Evolutionary conservation across 1,140 invertebrate species (phyloP).

Genomic region (Nomia melanderi): DNA sequence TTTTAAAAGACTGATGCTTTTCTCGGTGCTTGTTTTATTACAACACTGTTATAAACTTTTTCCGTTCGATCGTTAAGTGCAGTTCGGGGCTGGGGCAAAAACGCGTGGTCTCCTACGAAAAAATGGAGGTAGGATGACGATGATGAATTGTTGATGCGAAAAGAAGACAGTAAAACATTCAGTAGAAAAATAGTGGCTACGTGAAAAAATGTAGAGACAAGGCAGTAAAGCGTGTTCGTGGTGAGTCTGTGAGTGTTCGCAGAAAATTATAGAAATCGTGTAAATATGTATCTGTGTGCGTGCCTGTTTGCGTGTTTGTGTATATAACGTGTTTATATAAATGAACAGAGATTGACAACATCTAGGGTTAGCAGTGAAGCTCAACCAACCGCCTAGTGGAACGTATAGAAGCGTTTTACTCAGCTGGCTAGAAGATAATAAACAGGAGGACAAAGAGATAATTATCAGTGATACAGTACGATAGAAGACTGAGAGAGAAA

Average conservation of each 20-base stretch:
- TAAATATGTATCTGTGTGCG: too few species aligned
- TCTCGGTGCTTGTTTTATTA: not conserved
- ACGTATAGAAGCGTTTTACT: slow-evolving; percentile 66
- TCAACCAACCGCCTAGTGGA: slow-evolving; percentile 40
- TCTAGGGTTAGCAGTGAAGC: slow-evolving; percentile 52
- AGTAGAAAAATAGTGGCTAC: slow-evolving; percentile 10
- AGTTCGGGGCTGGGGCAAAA: not conserved
- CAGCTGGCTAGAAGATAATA: slow-evolving; percentile 52
- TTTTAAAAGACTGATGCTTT: not conserved
- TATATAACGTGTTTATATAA: slow-evolving; percentile 13
- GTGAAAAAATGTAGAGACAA: slow-evolving; percentile 21
- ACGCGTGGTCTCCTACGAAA: not conserved
- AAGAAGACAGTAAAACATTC: slow-evolving; percentile 6
- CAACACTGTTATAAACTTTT: too few species aligned
- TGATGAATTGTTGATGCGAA: not conserved
- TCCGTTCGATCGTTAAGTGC: too few species aligned
- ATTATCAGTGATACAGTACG: slow-evolving; percentile 23
- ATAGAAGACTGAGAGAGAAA: slow-evolving; percentile 36
- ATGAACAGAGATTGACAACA: slow-evolving; percentile 34
- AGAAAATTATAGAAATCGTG: too few species aligned
- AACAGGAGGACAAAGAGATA: slow-evolving; percentile 20
- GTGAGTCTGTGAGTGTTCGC: slow-evolving; percentile 16
- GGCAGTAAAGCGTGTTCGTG: slow-evolving; percentile 22
- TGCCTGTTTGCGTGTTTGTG: slow-evolving; percentile 7
- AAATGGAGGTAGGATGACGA: not conserved